Conservation (phyloP, 1,140 invertebrate species). For the Eriocheir sinensis region DNA sequence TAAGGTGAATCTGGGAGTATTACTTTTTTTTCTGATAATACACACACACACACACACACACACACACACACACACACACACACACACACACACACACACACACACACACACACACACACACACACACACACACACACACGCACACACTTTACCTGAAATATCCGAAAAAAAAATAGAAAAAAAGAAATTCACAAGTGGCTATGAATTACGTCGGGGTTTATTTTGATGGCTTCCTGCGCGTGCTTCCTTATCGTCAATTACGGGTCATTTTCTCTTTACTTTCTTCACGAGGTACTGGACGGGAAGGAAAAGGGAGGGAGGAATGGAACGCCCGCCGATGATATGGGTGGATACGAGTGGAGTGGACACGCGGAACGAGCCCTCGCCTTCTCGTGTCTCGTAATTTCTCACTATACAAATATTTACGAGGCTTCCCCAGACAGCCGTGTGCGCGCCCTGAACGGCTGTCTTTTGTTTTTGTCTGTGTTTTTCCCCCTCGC, state of each 20-base stretch:
- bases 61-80: too few species aligned
- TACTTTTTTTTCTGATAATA: too few species aligned
- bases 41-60: too few species aligned
- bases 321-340: not conserved
- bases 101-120: too few species aligned
- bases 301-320: not conserved
- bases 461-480: conserved; percentile 15
- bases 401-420: conserved; percentile 26
- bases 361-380: conserved; percentile 1
- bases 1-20: too few species aligned
- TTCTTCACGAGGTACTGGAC: not conserved
- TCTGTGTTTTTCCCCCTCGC: not conserved
- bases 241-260: not conserved
- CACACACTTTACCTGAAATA: too few species aligned
- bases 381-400: not conserved
- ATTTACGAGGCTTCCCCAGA: not conserved
- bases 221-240: not conserved
- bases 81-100: too few species aligned
- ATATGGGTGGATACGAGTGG: conserved; percentile 13
- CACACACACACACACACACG: too few species aligned
- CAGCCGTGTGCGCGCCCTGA: not conserved
- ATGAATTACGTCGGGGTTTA: too few species aligned
- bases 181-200: too few species aligned
- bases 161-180: too few species aligned
- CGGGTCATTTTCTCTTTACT: not conserved